A percentile compares a stretch with the other conserved stretches of the same genome.
phyloP scores from a whole-genome alignment of 2,113 vertebrate species.

The Numida meleagris region DNA sequence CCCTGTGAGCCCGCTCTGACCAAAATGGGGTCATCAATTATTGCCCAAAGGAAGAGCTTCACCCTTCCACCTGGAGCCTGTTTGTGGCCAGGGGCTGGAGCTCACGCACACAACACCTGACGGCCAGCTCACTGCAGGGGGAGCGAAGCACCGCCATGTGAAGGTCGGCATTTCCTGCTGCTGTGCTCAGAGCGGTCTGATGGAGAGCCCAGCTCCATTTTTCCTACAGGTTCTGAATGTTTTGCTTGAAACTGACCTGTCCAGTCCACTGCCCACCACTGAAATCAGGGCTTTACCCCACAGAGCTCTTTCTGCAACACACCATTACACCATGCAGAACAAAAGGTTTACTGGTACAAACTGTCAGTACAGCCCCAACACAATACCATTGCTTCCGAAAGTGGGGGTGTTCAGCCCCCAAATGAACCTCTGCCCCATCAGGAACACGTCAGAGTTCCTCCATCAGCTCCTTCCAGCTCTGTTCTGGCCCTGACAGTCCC shows the following conservation, averaged over 20 bases:
- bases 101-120: accelerated
- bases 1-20: background rate
- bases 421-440: background rate
- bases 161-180: accelerated
- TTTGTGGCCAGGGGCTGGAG: background rate
- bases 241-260: accelerated
- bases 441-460: background rate
- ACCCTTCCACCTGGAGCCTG: accelerated
- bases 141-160: accelerated
- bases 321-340: background rate
- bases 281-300: background rate
- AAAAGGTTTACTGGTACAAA: background rate
- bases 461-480: background rate
- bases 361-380: background rate
- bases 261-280: background rate
- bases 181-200: background rate
- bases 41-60: background rate
- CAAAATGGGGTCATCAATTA: background rate
- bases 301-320: background rate
- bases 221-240: background rate
- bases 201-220: background rate
- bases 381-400: background rate
- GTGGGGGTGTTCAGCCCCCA: background rate
- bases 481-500: too few relatives aligned
- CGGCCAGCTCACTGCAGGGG: accelerated